Evolutionary conservation across 2,797 vertebrate genomes (phyloP).

Genomic region (Chaetodon trifasciatus): DNA sequence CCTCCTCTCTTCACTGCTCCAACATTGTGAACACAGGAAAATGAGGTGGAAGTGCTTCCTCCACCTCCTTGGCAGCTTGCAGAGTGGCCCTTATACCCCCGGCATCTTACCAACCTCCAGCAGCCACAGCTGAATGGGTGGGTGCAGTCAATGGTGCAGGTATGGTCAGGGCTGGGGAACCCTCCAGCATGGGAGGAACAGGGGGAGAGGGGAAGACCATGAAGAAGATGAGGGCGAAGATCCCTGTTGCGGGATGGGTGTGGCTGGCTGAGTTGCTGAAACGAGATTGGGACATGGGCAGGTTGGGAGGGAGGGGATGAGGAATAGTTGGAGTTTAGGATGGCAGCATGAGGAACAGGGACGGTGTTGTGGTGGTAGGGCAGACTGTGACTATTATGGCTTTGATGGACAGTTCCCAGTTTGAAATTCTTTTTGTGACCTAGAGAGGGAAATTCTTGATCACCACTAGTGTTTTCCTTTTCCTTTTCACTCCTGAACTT

Average conservation of each 20-base stretch:
- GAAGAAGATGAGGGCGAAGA: conserved; percentile 76
- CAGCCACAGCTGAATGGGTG: conserved; percentile 88
- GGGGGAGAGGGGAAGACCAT: conserved; percentile 84
- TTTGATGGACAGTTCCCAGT: conserved; percentile 84
- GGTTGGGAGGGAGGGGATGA: conserved; percentile 73
- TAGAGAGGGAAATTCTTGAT: conserved; percentile 76
- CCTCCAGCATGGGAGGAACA: conserved; percentile 81
- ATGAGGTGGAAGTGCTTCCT: conserved; percentile 82
- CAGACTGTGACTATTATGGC: conserved; percentile 80
- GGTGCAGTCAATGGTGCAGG: conserved; percentile 88
- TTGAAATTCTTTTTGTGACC: conserved; percentile 85
- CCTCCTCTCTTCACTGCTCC: conserved; percentile 67
- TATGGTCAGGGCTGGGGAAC: conserved; percentile 88
- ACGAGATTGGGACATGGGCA: conserved; percentile 71
- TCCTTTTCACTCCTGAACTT: conserved; percentile 78
- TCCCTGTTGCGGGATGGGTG: conserved; percentile 73
- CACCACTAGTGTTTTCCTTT: conserved; percentile 69
- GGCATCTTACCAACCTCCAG: conserved; percentile 87
- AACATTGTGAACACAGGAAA: conserved; percentile 79
- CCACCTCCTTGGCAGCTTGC: conserved; percentile 75
- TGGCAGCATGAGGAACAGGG: conserved; percentile 82
- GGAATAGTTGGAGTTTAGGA: conserved; percentile 82
- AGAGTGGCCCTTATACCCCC: conserved; percentile 76
- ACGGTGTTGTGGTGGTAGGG: conserved; percentile 82
- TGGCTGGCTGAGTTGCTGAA: conserved; percentile 75